Evolutionary conservation across 2,888 invertebrate genomes (phyloP), one percentile per base, ranked within the genome.

Genomic region (Phortica okadai): DNA sequence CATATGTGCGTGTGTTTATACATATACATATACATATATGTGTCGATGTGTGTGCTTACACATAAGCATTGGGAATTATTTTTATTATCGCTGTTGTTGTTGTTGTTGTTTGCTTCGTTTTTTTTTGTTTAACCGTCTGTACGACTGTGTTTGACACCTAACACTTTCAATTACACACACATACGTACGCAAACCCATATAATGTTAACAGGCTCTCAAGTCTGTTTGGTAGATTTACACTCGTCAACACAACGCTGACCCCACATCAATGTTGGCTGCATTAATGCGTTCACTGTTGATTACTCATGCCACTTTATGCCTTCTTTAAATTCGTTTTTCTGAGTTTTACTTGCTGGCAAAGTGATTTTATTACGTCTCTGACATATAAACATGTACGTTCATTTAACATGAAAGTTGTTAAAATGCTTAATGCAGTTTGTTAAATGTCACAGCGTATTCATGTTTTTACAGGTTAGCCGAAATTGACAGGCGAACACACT

Each of bases 101-200:
- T 67, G 1, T 33, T n/a, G 44, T 16, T 67, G 2, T 1, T 33
- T 33, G 33, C 33, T 33, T 2, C 33, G 16, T 33, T 33, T 33
- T 1, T 33, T 33, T 33, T 33, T 33, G 33, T 33, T 33, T 5
- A 33, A 5, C 33, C 33, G 33, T 33, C 33, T 33, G 33, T 5
- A 33, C 33, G 1, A 2, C 44, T 67, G 67, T 42, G n/a, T 67
- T 67, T 67, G 67, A 67, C 67, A 67, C n/a, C 44, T 16, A 44
- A 67, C 67, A 67, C 42, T 67, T 67, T 67, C n/a, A 67, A 59
- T 59, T 59, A 59, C n/a, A 21, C 59, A 14, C 59, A 59, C 59
- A 14, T n/a, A 54, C 10, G 7, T 6, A 14, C 50, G 2, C 50
- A 50, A 6, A 50, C 14, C 33, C 33, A 33, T 5, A 33, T 21